phyloP scores from a whole-genome alignment of 2,888 invertebrate genomes.

The Drosophila meridionalis region DNA sequence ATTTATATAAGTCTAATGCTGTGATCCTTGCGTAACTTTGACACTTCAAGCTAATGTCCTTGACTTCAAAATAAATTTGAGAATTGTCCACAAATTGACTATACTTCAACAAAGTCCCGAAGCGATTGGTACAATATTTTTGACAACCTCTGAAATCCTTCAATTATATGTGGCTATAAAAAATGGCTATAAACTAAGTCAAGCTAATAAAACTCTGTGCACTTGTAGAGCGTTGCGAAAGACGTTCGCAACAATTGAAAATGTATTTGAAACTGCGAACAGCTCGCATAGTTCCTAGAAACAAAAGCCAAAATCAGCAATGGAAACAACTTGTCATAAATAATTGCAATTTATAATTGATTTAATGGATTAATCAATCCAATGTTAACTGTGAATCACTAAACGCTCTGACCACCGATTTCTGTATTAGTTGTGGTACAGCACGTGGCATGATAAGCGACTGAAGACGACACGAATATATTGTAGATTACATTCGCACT shows the following conservation, averaged over 20 bases:
- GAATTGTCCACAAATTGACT: not conserved
- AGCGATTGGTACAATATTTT: not conserved
- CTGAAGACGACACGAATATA: conserved; percentile 1
- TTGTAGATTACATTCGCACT: conserved; percentile 5
- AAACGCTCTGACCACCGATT: conserved; percentile 2
- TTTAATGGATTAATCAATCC: not conserved
- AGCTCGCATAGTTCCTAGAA: not conserved
- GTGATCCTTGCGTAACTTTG: not conserved
- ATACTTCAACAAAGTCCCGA: not conserved
- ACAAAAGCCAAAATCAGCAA: not conserved
- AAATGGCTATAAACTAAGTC: not conserved
- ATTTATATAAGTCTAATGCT: too few species aligned
- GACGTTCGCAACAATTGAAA: not conserved
- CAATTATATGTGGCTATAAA: conserved; percentile 7
- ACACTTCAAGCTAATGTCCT: not conserved
- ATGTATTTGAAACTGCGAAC: not conserved
- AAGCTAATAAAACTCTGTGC: not conserved
- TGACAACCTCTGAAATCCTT: not conserved
- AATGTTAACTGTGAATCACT: conserved; percentile 21
- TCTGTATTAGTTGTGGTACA: not conserved
- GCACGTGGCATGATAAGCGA: conserved; percentile 28
- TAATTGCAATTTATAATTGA: conserved; percentile 15
- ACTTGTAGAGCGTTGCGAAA: not conserved
- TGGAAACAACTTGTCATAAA: conserved; percentile 3
- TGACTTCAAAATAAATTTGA: not conserved